Evolutionary conservation across 1,140 invertebrate species (phyloP).

Genomic region (Drosophila pandora): DNA sequence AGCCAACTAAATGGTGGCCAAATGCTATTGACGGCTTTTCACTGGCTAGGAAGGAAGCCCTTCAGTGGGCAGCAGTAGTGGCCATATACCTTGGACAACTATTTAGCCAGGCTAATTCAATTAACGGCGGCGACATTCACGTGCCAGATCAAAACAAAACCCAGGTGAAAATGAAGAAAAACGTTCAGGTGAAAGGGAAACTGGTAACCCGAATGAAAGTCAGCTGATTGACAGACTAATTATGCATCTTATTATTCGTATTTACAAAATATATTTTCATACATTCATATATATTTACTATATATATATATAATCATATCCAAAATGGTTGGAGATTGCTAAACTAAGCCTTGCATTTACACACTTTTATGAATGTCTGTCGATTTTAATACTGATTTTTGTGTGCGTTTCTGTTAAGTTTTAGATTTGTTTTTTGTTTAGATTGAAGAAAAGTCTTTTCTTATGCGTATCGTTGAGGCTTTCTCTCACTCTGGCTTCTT

Average conservation of each 20-base stretch:
- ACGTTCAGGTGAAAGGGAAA: conserved; percentile 5
- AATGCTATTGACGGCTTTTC: conserved; percentile 60
- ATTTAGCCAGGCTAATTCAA: conserved; percentile 72
- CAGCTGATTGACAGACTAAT: conserved; percentile 77
- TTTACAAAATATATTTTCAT: conserved; percentile 67
- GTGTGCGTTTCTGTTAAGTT: conserved; percentile 11
- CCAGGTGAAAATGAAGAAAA: background rate
- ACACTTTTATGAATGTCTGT: conserved; percentile 40
- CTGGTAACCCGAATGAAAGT: conserved; percentile 54
- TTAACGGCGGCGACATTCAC: conserved; percentile 66
- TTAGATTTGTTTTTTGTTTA: conserved; percentile 22
- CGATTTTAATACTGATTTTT: conserved; percentile 60
- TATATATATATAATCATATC: conserved; percentile 12
- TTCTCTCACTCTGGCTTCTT: conserved; percentile 18
- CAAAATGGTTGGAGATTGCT: conserved; percentile 53
- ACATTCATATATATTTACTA: conserved; percentile 20
- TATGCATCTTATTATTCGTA: conserved; percentile 72
- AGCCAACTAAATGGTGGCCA: conserved; percentile 76
- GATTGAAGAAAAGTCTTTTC: conserved; percentile 61
- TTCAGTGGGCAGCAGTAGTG: conserved; percentile 47
- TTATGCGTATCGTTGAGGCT: conserved; percentile 8
- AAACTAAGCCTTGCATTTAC: conserved; percentile 59
- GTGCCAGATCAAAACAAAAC: conserved; percentile 41
- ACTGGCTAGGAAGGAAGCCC: conserved; percentile 61
- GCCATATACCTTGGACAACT: conserved; percentile 60